Conservation (phyloP, 2,888 invertebrate genomes). For the Mycalesis mineus region DNA sequence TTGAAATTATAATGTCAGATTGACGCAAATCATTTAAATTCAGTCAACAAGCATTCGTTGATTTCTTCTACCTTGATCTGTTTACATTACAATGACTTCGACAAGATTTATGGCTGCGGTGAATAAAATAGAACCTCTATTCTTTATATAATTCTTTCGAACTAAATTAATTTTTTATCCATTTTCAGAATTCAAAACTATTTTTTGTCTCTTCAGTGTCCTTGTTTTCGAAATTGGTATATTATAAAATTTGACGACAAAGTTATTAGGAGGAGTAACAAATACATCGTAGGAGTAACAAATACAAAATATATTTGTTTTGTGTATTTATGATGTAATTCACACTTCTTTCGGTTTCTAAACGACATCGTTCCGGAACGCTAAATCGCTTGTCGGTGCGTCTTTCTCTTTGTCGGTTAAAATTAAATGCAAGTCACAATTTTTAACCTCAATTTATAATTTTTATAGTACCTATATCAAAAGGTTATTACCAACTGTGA, state of each 20-base stretch:
- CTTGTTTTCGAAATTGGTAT: background rate
- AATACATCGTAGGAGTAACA: no score
- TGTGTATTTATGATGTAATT: no score
- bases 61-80: constrained; percentile 57
- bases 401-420: no score
- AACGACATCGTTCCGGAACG: no score
- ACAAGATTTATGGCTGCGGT: constrained; percentile 16
- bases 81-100: constrained; percentile 42
- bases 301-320: no score
- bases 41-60: constrained; percentile 50
- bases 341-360: no score
- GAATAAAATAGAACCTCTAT: background rate
- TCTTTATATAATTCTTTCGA: background rate
- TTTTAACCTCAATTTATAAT: no score
- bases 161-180: background rate
- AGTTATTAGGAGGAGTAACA: no score
- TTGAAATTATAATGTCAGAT: constrained; percentile 45
- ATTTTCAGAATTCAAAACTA: background rate
- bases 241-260: background rate
- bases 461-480: background rate
- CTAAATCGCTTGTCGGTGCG: no score
- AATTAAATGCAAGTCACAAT: no score
- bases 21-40: constrained; percentile 60
- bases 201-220: no score
- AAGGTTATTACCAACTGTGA: no score